Percentiles rank a stretch among this genome's conserved stretches.
Evolutionary conservation across 1,140 invertebrate genomes (phyloP).

Genomic region (Philopotamus ludificatus): DNA sequence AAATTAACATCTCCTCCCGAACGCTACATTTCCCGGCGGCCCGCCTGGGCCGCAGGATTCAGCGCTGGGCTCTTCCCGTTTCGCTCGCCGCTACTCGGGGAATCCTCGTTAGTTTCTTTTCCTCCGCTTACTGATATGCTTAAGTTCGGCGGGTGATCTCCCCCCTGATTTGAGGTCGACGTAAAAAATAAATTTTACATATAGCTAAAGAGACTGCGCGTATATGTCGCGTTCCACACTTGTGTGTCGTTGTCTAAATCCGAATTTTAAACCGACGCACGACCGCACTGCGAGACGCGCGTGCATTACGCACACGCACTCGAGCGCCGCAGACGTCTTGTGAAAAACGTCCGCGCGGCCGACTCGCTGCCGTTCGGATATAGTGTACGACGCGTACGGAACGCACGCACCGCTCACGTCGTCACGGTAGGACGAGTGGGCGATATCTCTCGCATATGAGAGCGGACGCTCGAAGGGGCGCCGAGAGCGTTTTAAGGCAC

Average conservation of each 20-base stretch:
- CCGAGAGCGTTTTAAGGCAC: too few relatives aligned
- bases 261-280: constrained; percentile 15
- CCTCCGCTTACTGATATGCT: constrained; percentile 89
- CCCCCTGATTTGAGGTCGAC: constrained; percentile 68
- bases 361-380: constrained; percentile 1
- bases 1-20: constrained; percentile 47
- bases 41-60: not conserved
- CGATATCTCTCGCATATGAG: too few relatives aligned
- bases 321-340: not conserved
- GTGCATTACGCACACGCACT: not conserved
- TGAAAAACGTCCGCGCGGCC: not conserved
- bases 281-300: too few relatives aligned
- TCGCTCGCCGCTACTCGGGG: constrained; percentile 84
- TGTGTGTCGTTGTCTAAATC: not conserved
- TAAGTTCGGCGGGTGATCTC: constrained; percentile 80
- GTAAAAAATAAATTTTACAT: too few relatives aligned
- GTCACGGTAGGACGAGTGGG: too few relatives aligned
- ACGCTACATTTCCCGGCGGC: not conserved
- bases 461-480: too few relatives aligned
- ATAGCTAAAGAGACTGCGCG: constrained; percentile 2
- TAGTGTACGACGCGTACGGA: not conserved
- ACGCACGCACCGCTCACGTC: too few relatives aligned
- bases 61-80: constrained; percentile 52
- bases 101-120: constrained; percentile 91
- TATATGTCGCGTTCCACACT: not conserved